Evolutionary conservation across 2,797 vertebrate species (phyloP).

Genomic region (Catharus ustulatus): DNA sequence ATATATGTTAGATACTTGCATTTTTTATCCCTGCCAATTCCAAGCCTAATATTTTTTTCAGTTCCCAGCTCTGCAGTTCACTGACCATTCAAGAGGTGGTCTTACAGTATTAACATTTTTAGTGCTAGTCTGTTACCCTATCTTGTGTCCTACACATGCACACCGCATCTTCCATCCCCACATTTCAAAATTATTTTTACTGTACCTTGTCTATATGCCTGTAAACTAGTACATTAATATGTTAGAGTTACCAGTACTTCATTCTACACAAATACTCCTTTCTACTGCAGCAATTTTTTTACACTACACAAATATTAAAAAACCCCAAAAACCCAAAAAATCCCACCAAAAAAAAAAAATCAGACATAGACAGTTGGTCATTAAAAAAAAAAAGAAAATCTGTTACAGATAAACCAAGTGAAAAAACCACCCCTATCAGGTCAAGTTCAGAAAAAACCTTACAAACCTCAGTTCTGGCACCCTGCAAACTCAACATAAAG

Average conservation of each 20-base stretch:
- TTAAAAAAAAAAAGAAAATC: neutral
- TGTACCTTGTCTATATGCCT: neutral
- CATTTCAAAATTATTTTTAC: neutral
- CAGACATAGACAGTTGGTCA: neutral
- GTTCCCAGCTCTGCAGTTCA: neutral
- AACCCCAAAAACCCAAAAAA: neutral
- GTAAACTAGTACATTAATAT: neutral
- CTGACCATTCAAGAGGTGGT: neutral
- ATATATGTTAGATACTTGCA: accelerated
- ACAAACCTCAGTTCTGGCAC: neutral
- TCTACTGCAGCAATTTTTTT: neutral
- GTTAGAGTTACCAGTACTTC: neutral
- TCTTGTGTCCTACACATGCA: neutral
- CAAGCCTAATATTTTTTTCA: neutral
- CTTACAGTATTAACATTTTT: neutral
- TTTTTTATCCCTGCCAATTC: neutral
- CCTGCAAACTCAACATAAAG: neutral
- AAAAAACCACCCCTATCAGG: neutral
- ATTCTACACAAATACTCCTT: neutral
- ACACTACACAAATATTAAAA: neutral
- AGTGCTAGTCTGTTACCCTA: neutral
- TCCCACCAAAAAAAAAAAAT: neutral
- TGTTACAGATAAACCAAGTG: neutral
- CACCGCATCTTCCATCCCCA: neutral
- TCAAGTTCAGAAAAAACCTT: neutral